Evolutionary conservation across 2,888 invertebrate species (phyloP).

Genomic region (Pristionchus maxplancki): DNA sequence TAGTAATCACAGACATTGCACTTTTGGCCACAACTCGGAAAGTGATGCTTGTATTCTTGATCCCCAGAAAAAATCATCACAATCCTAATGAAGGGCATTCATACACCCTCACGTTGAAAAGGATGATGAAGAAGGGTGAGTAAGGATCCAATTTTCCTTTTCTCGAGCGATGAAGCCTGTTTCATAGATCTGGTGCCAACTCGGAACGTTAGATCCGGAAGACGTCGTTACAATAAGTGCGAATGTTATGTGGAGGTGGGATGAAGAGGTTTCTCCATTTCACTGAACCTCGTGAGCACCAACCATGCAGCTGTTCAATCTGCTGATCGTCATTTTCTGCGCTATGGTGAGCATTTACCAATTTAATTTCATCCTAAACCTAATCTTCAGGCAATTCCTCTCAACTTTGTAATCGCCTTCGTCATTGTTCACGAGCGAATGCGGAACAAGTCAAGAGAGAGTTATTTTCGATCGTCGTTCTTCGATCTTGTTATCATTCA

Average conservation of each 20-base stretch:
- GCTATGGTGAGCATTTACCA: conserved; percentile 7
- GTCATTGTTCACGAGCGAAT: conserved; percentile 9
- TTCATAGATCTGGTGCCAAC: not conserved
- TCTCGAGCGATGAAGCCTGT: not conserved
- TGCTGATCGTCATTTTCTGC: conserved; percentile 17
- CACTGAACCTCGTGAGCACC: not conserved
- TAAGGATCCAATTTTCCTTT: not conserved
- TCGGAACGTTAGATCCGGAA: not conserved
- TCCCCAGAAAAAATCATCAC: too few relatives aligned
- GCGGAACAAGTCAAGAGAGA: not conserved
- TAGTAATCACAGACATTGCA: too few relatives aligned
- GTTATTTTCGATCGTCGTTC: conserved; percentile 36
- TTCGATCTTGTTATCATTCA: conserved; percentile 14
- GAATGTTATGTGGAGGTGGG: not conserved
- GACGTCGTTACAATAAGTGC: not conserved
- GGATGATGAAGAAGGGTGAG: not conserved
- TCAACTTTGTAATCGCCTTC: conserved; percentile 18
- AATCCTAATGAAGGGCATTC: too few relatives aligned
- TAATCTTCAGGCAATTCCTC: conserved; percentile 15
- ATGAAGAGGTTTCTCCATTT: not conserved
- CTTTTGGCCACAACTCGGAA: too few relatives aligned
- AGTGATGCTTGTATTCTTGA: too few relatives aligned
- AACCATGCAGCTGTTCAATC: conserved; percentile 37
- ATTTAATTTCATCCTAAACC: not conserved
- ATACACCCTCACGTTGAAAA: not conserved